Conservation (phyloP, 2,797 vertebrate genomes). For the Balearica regulorum region DNA sequence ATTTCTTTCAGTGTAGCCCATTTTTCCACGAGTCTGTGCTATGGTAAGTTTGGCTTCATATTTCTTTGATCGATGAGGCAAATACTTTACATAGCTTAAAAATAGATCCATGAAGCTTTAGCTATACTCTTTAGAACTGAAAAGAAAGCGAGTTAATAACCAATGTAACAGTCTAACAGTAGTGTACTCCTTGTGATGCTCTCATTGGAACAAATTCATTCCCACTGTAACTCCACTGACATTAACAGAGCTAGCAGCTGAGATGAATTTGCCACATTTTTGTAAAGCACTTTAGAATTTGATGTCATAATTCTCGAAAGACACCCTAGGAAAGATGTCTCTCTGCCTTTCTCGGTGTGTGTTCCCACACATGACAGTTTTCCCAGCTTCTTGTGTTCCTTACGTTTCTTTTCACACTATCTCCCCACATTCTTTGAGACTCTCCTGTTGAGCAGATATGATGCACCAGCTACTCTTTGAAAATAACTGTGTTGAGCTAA, state of each 20-base stretch:
- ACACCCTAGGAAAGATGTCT: neutral
- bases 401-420: neutral
- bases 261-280: slow-evolving; percentile 48
- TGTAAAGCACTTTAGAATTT: slow-evolving; percentile 22
- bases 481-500: neutral
- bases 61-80: slow-evolving; percentile 18
- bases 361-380: neutral
- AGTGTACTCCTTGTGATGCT: slow-evolving; percentile 21
- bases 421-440: neutral
- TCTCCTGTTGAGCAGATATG: neutral
- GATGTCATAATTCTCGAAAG: slow-evolving; percentile 41
- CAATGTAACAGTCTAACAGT: neutral
- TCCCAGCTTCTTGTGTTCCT: neutral
- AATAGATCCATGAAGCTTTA: slow-evolving; percentile 6
- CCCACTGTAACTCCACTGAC: slow-evolving; percentile 18
- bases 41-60: slow-evolving; percentile 30
- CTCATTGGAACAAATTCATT: slow-evolving; percentile 47
- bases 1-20: slow-evolving; percentile 34
- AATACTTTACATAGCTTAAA: slow-evolving; percentile 67
- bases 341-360: neutral
- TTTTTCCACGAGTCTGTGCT: slow-evolving; percentile 7
- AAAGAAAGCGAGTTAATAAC: slow-evolving; percentile 40
- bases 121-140: slow-evolving; percentile 21
- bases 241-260: slow-evolving; percentile 46
- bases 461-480: neutral